These are phyloP conservation scores for Semaprochilodus insignis DNA, from an alignment of 2,797 vertebrate genomes.

Conservation along the genomic window DNA sequence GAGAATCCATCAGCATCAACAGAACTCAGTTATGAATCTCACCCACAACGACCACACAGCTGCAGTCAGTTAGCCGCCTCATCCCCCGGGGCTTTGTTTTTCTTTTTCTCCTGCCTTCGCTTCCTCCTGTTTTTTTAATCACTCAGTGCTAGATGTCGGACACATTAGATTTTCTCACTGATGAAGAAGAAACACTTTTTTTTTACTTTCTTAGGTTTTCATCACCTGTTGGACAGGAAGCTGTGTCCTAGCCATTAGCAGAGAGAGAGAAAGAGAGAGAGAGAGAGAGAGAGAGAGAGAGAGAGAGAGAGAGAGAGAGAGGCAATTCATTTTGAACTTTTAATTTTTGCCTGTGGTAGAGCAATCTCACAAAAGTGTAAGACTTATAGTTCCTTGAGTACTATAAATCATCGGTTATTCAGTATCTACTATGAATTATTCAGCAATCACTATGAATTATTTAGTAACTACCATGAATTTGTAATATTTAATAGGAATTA, in stretches of 20 bases:
- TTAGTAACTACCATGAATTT: too few relatives aligned
- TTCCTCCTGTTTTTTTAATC: slow-evolving; percentile 30
- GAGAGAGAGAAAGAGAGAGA: neutral
- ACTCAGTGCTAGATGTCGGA: slow-evolving; percentile 27
- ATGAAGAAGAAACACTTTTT: neutral
- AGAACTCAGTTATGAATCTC: slow-evolving; percentile 26
- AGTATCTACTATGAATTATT: too few relatives aligned
- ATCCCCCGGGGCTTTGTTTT: slow-evolving; percentile 24
- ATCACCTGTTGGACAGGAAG: neutral
- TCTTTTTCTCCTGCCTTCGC: neutral
- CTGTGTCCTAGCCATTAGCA: too few relatives aligned
- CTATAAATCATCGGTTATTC: too few relatives aligned
- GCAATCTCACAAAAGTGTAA: too few relatives aligned
- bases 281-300: neutral
- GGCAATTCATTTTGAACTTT: too few relatives aligned
- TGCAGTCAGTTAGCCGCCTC: slow-evolving; percentile 51
- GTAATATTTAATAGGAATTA: too few relatives aligned
- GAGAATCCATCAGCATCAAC: slow-evolving; percentile 21
- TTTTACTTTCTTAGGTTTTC: neutral
- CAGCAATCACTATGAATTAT: too few relatives aligned
- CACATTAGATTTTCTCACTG: slow-evolving; percentile 28
- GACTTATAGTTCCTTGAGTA: too few relatives aligned
- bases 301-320: too few relatives aligned
- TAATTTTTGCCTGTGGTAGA: too few relatives aligned
- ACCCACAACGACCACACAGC: slow-evolving; percentile 53